Base-by-base conservation (phyloP, 2,113 vertebrate species). In the Bettongia penicillata region DNA sequence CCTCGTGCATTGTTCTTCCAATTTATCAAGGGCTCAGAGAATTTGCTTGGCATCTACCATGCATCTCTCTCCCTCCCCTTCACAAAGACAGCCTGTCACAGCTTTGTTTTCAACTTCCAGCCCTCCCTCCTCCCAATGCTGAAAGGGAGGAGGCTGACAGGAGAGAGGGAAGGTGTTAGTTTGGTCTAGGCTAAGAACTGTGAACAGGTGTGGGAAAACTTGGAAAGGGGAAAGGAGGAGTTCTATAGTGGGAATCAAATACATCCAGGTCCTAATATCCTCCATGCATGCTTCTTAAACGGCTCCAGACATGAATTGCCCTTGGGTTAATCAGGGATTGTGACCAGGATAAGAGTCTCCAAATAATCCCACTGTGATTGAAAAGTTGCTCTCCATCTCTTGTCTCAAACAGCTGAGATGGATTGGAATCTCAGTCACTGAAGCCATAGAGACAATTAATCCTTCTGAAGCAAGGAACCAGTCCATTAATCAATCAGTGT, bases 1-100 rank as follows among this genome's bases (percentile, higher is more conserved):
- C 97, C 92, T 97, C 97, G 97, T 98, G 95, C 97, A 97, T 98
- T 98, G 97, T 98, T 98, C 97, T 91, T 68, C 92, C 96, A 57
- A 96, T 98, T 97, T 98, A 98, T 98, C 98, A 98, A 91, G 96
- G 94, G 96, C 51, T 98, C 89, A 90, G 96, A 89, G 50, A 97
- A 95, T 95, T 94, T 93, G 97, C 94, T 92, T 91, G 26, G 92
- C 57, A 26, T 84, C 94, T 91, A 95, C 68, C 94, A 28, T 93
- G 48, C 94, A 92, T 93, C 96, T 97, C 90, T 94, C 53, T 53
- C 53, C 53, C 53, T 9, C 25, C 50, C 68, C 43, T 90, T 96
- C 93, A 96, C 96, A 94, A 96, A 97, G 94, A 77, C 89, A 61
- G 24, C 51, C 52, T 96, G 94, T 94, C 90, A 92, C 37, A 52